Conservation (phyloP, 2,888 invertebrate genomes). For the Papilio demoleus region DNA sequence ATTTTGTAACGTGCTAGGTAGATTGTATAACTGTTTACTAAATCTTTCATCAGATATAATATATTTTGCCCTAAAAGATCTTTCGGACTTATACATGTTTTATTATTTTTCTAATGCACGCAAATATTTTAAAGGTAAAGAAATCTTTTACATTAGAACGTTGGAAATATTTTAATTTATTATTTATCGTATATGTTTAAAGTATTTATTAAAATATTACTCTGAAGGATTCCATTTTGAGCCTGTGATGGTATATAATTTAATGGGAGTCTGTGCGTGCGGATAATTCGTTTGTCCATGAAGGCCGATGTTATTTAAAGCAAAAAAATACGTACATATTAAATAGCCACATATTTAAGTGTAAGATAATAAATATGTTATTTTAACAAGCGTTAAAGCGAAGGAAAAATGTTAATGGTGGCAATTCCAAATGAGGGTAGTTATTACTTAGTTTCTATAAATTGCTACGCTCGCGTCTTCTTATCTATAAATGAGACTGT, state of each 20-base stretch:
- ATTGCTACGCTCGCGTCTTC: slow-evolving; percentile 13
- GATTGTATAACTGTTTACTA: too few relatives aligned
- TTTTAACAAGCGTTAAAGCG: slow-evolving; percentile 37
- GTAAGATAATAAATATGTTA: slow-evolving; percentile 37
- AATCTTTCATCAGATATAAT: too few relatives aligned
- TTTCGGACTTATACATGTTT: too few relatives aligned
- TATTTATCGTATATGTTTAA: neutral
- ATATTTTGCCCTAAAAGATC: too few relatives aligned
- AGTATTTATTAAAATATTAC: slow-evolving; percentile 34
- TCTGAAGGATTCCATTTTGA: slow-evolving; percentile 28
- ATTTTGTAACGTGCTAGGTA: too few relatives aligned
- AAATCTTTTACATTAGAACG: too few relatives aligned
- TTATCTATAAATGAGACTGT: slow-evolving; percentile 3
- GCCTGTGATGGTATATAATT: slow-evolving; percentile 43
- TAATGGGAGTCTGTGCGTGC: slow-evolving; percentile 45
- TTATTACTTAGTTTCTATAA: slow-evolving; percentile 25
- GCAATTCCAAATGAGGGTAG: slow-evolving; percentile 20
- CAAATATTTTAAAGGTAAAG: too few relatives aligned
- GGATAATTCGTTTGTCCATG: slow-evolving; percentile 45
- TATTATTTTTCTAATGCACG: too few relatives aligned
- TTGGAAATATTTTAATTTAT: too few relatives aligned
- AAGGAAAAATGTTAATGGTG: slow-evolving; percentile 22
- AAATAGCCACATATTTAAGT: slow-evolving; percentile 35
- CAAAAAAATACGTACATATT: slow-evolving; percentile 43
- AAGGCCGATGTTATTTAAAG: slow-evolving; percentile 40